A percentile compares a stretch with the other conserved stretches of the same genome.
Conservation (phyloP, 1,140 invertebrate genomes). For the Formica selysi region DNA sequence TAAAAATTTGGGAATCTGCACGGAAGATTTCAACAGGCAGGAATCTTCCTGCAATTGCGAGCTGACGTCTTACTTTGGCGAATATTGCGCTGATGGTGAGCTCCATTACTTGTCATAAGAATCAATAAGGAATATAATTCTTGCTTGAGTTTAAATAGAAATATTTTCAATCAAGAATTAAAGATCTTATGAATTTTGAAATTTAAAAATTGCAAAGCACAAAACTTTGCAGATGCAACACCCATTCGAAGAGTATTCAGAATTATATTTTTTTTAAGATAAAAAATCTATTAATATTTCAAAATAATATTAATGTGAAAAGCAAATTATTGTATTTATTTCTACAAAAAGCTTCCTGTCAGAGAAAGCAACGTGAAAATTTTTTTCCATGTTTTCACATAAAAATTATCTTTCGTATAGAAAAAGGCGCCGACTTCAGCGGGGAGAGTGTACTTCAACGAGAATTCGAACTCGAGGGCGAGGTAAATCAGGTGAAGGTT, state of each 20-base stretch:
- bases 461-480: slow-evolving; percentile 90
- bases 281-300: neutral
- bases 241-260: neutral
- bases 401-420: slow-evolving; percentile 88
- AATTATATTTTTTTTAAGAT: neutral
- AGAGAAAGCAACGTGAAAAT: neutral
- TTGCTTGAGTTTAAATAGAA: neutral
- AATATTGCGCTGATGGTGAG: slow-evolving; percentile 89
- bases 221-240: neutral
- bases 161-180: neutral
- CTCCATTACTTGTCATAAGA: neutral
- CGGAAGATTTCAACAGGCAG: slow-evolving; percentile 95
- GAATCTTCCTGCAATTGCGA: slow-evolving; percentile 95
- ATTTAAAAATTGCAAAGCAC: neutral
- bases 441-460: slow-evolving; percentile 93
- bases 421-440: slow-evolving; percentile 95
- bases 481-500: slow-evolving; percentile 91
- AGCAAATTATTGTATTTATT: neutral
- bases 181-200: neutral
- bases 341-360: neutral
- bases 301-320: neutral
- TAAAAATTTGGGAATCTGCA: slow-evolving; percentile 94
- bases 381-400: neutral
- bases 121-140: neutral
- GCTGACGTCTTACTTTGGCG: slow-evolving; percentile 95